Conservation (phyloP, 1,140 invertebrate genomes). For the Cepaea nemoralis region DNA sequence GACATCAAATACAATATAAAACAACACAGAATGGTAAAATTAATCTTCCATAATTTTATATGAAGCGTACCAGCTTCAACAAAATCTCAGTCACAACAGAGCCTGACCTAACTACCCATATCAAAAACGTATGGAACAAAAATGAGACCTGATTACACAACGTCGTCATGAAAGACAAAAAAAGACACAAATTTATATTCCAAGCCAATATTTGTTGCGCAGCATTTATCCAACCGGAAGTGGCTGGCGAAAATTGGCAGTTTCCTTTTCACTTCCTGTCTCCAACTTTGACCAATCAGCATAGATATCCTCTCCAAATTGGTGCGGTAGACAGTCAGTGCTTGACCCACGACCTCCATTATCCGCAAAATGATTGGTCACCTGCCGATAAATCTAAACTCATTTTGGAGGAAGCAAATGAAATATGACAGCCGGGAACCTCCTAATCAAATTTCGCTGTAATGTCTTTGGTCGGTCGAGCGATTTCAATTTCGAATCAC, state of each 20-base stretch:
- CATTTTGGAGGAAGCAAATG: conserved; percentile 20
- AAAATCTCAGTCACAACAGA: too few relatives aligned
- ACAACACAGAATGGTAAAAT: too few relatives aligned
- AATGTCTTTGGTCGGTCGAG: conserved; percentile 32
- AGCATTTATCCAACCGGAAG: conserved; percentile 3
- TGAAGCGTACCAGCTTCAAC: too few relatives aligned
- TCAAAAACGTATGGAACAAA: too few relatives aligned
- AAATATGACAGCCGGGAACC: conserved; percentile 34
- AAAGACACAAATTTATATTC: not conserved
- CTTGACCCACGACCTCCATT: conserved; percentile 27
- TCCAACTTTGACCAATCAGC: conserved; percentile 34
- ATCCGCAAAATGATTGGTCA: conserved; percentile 37
- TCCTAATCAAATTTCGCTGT: conserved; percentile 33
- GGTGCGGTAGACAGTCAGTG: conserved; percentile 29
- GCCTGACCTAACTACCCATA: too few relatives aligned
- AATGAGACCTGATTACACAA: too few relatives aligned
- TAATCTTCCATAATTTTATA: too few relatives aligned
- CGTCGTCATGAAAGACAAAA: not conserved
- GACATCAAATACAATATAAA: too few relatives aligned
- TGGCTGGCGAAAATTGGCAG: conserved; percentile 25
- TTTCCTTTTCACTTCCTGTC: conserved; percentile 4
- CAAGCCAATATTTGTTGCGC: conserved; percentile 35
- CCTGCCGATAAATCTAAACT: conserved; percentile 25
- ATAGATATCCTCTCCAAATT: conserved; percentile 23
- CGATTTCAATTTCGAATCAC: conserved; percentile 32